Conservation (phyloP, 2,113 vertebrate species). For the Martes martes region DNA sequence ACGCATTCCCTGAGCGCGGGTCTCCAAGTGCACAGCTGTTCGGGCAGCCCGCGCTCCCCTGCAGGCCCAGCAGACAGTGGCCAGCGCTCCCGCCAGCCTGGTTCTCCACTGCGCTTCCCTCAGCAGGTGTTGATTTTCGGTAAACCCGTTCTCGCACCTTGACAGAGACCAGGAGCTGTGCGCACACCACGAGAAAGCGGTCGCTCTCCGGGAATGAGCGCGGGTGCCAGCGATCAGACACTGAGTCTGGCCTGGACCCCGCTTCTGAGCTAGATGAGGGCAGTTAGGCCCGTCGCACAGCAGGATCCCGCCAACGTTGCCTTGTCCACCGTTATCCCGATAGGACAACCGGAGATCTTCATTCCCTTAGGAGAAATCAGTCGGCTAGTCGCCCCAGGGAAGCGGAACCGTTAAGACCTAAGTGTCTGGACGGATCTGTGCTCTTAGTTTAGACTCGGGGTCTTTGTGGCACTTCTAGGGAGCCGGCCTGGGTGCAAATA, state of each 20-base stretch:
- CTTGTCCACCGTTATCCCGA: background rate
- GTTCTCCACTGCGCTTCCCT: background rate
- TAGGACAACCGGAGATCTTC: background rate
- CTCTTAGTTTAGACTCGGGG: too few relatives aligned
- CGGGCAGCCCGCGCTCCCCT: background rate
- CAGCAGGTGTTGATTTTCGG: background rate
- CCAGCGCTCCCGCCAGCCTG: too few relatives aligned
- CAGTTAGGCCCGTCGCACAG: background rate
- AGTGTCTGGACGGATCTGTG: background rate
- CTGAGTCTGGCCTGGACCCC: background rate
- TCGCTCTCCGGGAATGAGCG: background rate
- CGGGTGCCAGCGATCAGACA: accelerated
- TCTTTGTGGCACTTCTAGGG: background rate
- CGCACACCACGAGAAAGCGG: background rate
- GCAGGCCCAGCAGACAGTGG: background rate
- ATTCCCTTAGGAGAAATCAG: background rate
- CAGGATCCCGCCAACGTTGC: background rate
- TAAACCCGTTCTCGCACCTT: background rate
- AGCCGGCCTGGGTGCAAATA: background rate
- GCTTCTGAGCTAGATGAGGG: background rate
- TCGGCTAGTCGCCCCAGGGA: background rate
- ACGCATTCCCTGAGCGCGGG: background rate
- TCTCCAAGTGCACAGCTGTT: background rate
- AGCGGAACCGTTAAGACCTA: background rate
- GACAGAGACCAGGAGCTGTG: background rate